Evolutionary conservation across 2,113 vertebrate species (phyloP), one percentile per base, ranked within the genome.

Genomic region (Bos javanicus): DNA sequence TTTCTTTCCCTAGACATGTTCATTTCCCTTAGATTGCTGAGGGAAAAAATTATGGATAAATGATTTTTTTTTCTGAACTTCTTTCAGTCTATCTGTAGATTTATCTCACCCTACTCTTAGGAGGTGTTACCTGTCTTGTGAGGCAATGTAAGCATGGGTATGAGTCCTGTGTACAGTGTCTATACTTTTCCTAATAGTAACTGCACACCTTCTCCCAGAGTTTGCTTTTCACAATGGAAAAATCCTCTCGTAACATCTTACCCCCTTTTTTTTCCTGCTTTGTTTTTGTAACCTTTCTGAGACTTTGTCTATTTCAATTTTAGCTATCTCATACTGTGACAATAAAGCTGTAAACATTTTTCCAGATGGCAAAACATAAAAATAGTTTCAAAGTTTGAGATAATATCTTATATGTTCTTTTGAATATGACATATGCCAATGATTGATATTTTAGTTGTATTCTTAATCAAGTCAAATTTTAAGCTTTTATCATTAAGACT

Each of bases 381-480:
- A 91, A 94, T 85, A 95, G 59, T 96, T 94, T 71, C 43, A 94
- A 97, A 96, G 76, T 89, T 85, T 59, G 33, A 95, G 39, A 71
- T 96, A 86, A 88, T 86, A 96, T 60, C 25, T 87, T 91, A n/a
- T 28, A 52, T 54, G 13, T 88, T 92, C n/a, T 89, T 95, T 96
- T 95, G 74, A 90, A 92, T 97, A 88, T 89, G 82, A 96, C 43
- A 94, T 56, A 64, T 86, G 50, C 8, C 60, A 95, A 57, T 93
- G 33, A 28, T 96, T 95, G 76, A 62, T 90, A 94, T 91, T 97
- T 97, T 80, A 83, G 30, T 81, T 90, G 36, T 91, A 80, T 87
- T 95, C 82, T 95, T 94, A 28, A 97, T 94, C 52, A 94, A 82
- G 78, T 91, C 33, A 96, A 95, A 91, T 94, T 92, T 67, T 92